Percentiles rank a stretch among this genome's conserved stretches.
These are phyloP conservation scores for Oedothorax gibbosus DNA, from an alignment of 1,140 invertebrate genomes.

Conservation along the genomic window DNA sequence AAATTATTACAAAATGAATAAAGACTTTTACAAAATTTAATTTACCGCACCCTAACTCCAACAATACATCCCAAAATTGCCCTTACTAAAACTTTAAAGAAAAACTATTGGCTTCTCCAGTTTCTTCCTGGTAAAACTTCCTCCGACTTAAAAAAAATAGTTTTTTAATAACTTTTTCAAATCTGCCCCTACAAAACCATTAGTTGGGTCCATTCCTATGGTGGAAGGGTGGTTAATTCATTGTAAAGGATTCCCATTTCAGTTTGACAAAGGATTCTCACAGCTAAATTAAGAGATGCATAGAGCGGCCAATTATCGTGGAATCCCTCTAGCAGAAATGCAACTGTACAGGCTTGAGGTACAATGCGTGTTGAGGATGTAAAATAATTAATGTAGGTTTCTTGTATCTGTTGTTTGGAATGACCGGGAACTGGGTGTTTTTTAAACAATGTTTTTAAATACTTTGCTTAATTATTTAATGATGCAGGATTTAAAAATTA, in stretches of 20 bases:
- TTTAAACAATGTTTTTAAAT: no score
- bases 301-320: conserved; percentile 54
- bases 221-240: conserved; percentile 53
- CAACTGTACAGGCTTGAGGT: conserved; percentile 27
- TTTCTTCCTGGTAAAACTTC: background rate
- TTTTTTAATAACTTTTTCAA: conserved; percentile 30
- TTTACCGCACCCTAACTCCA: no score
- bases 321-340: conserved; percentile 48
- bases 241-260: conserved; percentile 44
- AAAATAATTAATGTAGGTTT: no score
- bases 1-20: no score
- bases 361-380: no score
- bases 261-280: conserved; percentile 49
- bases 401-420: no score
- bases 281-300: conserved; percentile 57
- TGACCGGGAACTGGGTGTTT: no score
- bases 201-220: conserved; percentile 23
- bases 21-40: no score
- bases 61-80: no score
- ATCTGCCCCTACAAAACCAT: conserved; percentile 38
- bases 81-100: background rate
- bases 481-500: no score
- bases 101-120: conserved; percentile 42
- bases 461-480: no score
- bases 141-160: conserved; percentile 10